Evolutionary conservation across 2,888 invertebrate genomes (phyloP).

Genomic region (Pollenia labialis): DNA sequence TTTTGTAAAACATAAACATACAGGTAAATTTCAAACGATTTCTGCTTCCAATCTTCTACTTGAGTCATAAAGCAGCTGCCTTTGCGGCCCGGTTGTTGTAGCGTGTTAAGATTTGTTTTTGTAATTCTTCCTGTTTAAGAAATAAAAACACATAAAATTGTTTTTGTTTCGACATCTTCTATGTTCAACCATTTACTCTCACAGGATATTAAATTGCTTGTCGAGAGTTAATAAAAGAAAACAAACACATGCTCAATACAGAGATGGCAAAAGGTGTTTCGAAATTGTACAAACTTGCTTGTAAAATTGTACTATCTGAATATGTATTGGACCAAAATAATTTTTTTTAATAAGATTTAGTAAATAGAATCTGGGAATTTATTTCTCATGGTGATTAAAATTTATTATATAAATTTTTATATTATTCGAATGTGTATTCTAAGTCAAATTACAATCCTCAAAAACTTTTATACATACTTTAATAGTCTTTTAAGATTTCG

Average conservation of each 20-base stretch:
- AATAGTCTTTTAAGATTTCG: too few relatives aligned
- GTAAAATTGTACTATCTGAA: too few relatives aligned
- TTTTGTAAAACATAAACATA: constrained; percentile 30
- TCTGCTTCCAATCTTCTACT: constrained; percentile 19
- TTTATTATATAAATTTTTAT: too few relatives aligned
- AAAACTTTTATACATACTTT: too few relatives aligned
- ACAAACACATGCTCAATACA: constrained; percentile 2
- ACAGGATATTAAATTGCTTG: constrained; percentile 68
- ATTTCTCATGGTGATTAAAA: too few relatives aligned
- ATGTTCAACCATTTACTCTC: constrained; percentile 41
- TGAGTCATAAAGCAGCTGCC: constrained; percentile 46
- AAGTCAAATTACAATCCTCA: too few relatives aligned
- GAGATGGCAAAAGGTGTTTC: too few relatives aligned
- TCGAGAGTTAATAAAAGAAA: constrained; percentile 27
- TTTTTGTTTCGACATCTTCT: constrained; percentile 33
- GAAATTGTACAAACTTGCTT: too few relatives aligned
- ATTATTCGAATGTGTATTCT: too few relatives aligned
- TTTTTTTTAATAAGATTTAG: too few relatives aligned
- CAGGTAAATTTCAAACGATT: constrained; percentile 59
- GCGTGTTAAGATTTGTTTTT: constrained; percentile 36
- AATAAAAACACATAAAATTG: constrained; percentile 50
- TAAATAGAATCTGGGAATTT: too few relatives aligned
- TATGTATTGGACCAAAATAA: too few relatives aligned
- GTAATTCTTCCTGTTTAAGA: constrained; percentile 34
- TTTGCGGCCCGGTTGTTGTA: constrained; percentile 32